Evolutionary conservation across 2,888 invertebrate species (phyloP).

Genomic region (Dynastes tityus): DNA sequence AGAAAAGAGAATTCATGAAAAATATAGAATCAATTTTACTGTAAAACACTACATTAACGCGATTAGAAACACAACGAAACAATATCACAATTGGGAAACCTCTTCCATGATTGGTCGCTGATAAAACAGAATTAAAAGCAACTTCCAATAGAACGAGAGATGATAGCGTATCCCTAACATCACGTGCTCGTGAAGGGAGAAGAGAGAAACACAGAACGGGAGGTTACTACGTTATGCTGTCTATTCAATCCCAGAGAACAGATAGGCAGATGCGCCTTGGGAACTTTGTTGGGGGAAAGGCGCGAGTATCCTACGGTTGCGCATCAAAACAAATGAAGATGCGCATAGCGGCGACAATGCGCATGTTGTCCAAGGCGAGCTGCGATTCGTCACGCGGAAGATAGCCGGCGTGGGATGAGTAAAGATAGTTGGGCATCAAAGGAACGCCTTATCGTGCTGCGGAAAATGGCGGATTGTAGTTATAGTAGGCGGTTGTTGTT

Average conservation of each 20-base stretch:
- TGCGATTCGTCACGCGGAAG: constrained; percentile 55
- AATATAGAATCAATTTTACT: too few species aligned
- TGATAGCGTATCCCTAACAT: background rate
- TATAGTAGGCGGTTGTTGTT: background rate
- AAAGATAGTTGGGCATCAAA: constrained; percentile 55
- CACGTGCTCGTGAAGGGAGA: background rate
- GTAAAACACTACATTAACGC: too few species aligned
- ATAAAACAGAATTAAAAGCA: background rate
- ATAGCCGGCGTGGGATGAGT: constrained; percentile 56
- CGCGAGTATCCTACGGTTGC: constrained; percentile 16
- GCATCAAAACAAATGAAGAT: constrained; percentile 51
- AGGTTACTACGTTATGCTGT: too few species aligned
- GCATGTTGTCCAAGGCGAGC: constrained; percentile 37
- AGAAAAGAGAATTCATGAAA: too few species aligned
- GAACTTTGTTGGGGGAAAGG: background rate
- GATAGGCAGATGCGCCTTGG: background rate
- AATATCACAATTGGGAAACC: background rate
- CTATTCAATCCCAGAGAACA: background rate
- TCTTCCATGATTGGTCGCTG: background rate
- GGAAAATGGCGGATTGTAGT: constrained; percentile 55
- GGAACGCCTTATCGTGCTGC: constrained; percentile 54
- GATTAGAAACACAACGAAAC: background rate
- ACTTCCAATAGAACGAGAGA: background rate
- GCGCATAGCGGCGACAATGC: constrained; percentile 40
- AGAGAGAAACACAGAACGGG: too few species aligned